These are phyloP conservation scores for Heloderma charlesbogerti DNA, from an alignment of 2,113 vertebrate genomes.

Conservation along the genomic window DNA sequence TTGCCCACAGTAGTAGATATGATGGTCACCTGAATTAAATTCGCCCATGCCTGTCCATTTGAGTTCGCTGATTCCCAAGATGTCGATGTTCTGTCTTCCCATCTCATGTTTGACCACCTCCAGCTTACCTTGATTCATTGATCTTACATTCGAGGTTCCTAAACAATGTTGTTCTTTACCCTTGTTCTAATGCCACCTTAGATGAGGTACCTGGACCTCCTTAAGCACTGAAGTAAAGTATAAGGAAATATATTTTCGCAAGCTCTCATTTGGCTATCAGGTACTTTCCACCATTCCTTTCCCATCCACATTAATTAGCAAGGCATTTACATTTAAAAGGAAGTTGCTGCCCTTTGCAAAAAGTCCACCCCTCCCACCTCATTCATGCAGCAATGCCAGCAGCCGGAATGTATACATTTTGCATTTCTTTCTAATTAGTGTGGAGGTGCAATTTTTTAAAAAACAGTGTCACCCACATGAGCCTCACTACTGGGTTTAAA, in stretches of 20 bases:
- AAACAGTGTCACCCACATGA: background rate
- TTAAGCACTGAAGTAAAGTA: background rate
- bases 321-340: constrained; percentile 42
- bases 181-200: no score
- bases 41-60: no score
- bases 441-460: constrained; percentile 10
- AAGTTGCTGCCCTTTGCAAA: background rate
- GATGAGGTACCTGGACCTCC: background rate
- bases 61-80: no score
- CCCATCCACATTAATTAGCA: constrained; percentile 13
- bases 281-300: constrained; percentile 40
- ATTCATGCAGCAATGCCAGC: accelerated
- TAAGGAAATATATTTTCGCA: constrained; percentile 28
- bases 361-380: background rate
- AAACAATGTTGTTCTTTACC: no score
- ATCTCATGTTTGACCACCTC: no score
- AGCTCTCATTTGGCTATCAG: constrained; percentile 22
- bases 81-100: no score
- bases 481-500: accelerated
- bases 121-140: no score
- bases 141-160: no score
- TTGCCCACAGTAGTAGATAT: no score
- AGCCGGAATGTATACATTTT: background rate
- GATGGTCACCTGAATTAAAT: no score
- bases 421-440: background rate